Conservation (phyloP, 2,797 vertebrate species). For the Pseudomugil gertrudae region DNA sequence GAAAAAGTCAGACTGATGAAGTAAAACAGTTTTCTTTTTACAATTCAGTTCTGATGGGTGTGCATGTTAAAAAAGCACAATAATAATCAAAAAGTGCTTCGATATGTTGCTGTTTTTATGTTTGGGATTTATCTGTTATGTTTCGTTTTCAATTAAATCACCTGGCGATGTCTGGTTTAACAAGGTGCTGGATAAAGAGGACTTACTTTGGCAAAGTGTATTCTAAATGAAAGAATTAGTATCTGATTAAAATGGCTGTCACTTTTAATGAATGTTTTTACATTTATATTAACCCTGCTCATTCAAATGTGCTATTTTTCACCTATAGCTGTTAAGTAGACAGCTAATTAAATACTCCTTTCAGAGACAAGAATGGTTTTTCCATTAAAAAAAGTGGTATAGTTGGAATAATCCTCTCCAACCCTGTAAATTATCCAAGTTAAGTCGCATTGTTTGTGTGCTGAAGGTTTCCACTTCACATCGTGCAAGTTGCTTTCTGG, state of each 20-base stretch:
- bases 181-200: conserved; percentile 6
- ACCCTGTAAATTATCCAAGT: background rate
- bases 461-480: background rate
- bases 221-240: conserved; percentile 20
- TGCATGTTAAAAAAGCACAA: conserved; percentile 27
- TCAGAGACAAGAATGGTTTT: background rate
- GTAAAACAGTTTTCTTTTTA: no score
- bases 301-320: background rate
- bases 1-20: conserved; percentile 23
- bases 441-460: background rate
- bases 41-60: conserved; percentile 43
- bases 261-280: conserved; percentile 30
- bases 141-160: conserved; percentile 2
- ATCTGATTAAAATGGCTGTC: conserved; percentile 19
- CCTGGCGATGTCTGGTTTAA: conserved; percentile 6
- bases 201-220: conserved; percentile 10
- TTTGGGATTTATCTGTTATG: background rate
- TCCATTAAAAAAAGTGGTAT: background rate
- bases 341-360: background rate
- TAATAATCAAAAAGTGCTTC: conserved; percentile 13
- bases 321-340: background rate
- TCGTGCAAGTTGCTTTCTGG: background rate
- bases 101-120: background rate
- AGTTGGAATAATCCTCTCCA: background rate
- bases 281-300: conserved; percentile 7